Evolutionary conservation across 2,797 vertebrate genomes (phyloP), one percentile per base, ranked within the genome.

Genomic region (Chloroceryle amazona): DNA sequence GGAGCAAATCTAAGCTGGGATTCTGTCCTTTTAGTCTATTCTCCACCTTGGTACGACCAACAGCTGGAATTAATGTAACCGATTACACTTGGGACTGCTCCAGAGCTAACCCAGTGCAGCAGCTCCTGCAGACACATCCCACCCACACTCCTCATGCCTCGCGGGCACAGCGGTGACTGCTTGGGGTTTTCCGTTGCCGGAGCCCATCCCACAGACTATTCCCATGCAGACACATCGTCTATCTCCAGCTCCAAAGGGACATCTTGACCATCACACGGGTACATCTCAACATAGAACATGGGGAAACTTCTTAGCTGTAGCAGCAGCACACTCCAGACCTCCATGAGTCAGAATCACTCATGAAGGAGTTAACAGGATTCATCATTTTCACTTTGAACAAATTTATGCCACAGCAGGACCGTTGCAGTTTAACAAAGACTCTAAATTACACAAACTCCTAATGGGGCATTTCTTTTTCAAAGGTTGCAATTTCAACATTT

Each of bases 281-380:
- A 12, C 65, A 73, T 8, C 20, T 80, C n/a, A 28, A 29, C 44
- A 71, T 4, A 61, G 44, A 11, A 47, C 22, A 8, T 0, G 0
- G 7, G 22, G 20, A 83, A 90, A 44, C 11, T 25, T 65, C 37
- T 63, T 11, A 17, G 89, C 33, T 18, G 31, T 11, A 20, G 42
- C 52, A 91, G 33, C 33, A 92, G 37, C 63, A 65, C 3, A 11
- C 17, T 62, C 22, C 61, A 70, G 66, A 39, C 13, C 44, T 70
- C 1, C 0, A 33, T 19, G 25, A 71, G 33, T 21, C 42, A 1
- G 3, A 41, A 51, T 47, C 4, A 11, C 54, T 44, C 39, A 31
- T 0, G 5, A 18, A 20, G 33, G 28, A 81, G 35, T 84, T 68
- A 54, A 55, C 5, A 73, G 42, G 31, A 86, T 41, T 83, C 79